These are phyloP conservation scores for Thoracochromis brauschi DNA, from an alignment of 2,113 vertebrate genomes.

Conservation along the genomic window DNA sequence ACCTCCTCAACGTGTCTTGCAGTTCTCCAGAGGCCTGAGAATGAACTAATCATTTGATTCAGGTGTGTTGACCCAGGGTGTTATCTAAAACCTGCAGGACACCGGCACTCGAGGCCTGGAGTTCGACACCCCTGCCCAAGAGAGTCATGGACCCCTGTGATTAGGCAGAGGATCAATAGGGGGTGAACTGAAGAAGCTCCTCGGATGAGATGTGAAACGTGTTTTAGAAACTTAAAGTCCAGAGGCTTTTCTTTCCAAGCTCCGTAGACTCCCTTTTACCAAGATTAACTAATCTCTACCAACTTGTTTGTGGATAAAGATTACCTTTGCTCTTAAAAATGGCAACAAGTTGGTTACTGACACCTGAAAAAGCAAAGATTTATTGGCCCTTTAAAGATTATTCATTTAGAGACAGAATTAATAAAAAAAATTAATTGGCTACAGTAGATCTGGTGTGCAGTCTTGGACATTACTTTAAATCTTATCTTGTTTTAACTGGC, in stretches of 20 bases:
- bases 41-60: background rate
- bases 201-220: background rate
- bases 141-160: background rate
- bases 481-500: background rate
- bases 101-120: accelerated
- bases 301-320: background rate
- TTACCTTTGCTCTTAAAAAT: background rate
- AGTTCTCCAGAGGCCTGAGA: background rate
- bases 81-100: background rate
- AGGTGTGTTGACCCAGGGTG: background rate
- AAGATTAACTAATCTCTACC: accelerated
- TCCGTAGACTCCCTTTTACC: background rate
- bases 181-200: background rate
- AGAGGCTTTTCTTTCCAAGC: background rate
- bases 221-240: background rate
- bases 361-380: background rate
- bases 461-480: background rate
- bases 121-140: background rate
- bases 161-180: background rate
- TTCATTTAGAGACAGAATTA: background rate
- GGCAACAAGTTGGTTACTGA: background rate
- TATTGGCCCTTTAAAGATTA: background rate
- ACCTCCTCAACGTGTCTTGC: accelerated
- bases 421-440: background rate
- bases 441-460: background rate